Evolutionary conservation across 1,140 invertebrate species (phyloP).

Genomic region (Platorchestia sp.): DNA sequence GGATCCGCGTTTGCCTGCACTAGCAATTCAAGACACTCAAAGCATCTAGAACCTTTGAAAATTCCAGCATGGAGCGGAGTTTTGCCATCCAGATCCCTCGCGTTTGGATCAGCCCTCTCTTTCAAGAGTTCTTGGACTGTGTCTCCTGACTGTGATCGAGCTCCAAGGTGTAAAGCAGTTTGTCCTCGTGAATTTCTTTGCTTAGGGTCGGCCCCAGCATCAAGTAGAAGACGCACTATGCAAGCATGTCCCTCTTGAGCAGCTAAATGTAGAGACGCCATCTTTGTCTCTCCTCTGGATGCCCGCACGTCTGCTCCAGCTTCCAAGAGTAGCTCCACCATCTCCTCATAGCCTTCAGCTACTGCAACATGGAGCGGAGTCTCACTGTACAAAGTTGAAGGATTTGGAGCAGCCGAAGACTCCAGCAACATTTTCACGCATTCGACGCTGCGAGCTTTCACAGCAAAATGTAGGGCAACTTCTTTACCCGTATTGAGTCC

Average conservation of each 20-base stretch:
- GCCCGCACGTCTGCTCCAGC: conserved; percentile 83
- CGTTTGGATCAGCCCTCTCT: conserved; percentile 79
- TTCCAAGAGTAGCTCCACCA: conserved; percentile 79
- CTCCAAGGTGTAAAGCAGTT: conserved; percentile 83
- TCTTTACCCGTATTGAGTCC: conserved; percentile 79
- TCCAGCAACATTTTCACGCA: conserved; percentile 80
- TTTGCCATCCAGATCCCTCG: conserved; percentile 82
- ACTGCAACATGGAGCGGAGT: conserved; percentile 87
- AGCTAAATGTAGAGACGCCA: conserved; percentile 84
- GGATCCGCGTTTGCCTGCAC: conserved; percentile 81
- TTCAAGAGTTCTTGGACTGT: conserved; percentile 82
- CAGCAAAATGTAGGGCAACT: conserved; percentile 83
- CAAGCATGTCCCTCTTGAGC: conserved; percentile 83
- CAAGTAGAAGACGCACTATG: conserved; percentile 80
- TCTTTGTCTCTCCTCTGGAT: conserved; percentile 77
- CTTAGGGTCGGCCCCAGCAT: conserved; percentile 79
- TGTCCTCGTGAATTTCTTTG: conserved; percentile 82
- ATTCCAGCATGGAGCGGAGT: conserved; percentile 84
- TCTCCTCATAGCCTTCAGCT: conserved; percentile 78
- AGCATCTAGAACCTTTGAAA: conserved; percentile 79
- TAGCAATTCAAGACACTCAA: conserved; percentile 64
- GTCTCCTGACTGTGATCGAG: conserved; percentile 81
- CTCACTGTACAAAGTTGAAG: conserved; percentile 82
- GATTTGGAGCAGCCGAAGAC: conserved; percentile 79
- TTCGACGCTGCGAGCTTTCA: conserved; percentile 78